Conservation (phyloP, 1,140 invertebrate species). For the Drosophila pectinifera region DNA sequence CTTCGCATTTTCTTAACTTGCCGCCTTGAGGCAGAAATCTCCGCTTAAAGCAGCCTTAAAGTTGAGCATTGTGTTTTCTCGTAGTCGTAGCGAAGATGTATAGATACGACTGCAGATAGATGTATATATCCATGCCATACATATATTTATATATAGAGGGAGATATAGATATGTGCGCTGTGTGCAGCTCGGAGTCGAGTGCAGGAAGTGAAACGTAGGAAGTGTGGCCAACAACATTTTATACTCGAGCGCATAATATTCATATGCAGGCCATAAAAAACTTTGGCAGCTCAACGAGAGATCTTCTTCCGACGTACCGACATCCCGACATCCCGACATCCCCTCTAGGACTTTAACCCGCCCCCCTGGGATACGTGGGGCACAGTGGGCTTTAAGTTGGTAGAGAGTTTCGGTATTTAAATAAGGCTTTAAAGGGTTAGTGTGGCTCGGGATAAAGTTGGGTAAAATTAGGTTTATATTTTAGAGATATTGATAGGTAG, state of each 20-base stretch:
- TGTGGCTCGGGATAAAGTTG: too few species aligned
- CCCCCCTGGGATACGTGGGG: neutral
- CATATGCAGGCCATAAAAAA: constrained; percentile 83
- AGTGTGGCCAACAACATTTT: constrained; percentile 83
- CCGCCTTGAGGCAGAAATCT: constrained; percentile 41
- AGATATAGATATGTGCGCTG: constrained; percentile 17
- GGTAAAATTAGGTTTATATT: neutral
- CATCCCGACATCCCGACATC: constrained; percentile 7
- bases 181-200: constrained; percentile 60
- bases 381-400: constrained; percentile 28
- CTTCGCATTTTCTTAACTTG: constrained; percentile 31
- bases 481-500: neutral
- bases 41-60: constrained; percentile 69
- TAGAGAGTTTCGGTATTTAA: neutral
- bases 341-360: constrained; percentile 12
- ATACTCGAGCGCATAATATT: constrained; percentile 83
- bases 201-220: constrained; percentile 82
- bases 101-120: constrained; percentile 50
- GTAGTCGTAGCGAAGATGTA: constrained; percentile 40
- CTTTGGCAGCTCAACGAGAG: constrained; percentile 82
- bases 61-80: constrained; percentile 64
- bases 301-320: constrained; percentile 63
- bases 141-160: constrained; percentile 3
- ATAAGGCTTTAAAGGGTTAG: neutral
- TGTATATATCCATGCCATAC: constrained; percentile 20